Conservation (phyloP, 2,888 invertebrate species). For the Brachycybe producta region DNA sequence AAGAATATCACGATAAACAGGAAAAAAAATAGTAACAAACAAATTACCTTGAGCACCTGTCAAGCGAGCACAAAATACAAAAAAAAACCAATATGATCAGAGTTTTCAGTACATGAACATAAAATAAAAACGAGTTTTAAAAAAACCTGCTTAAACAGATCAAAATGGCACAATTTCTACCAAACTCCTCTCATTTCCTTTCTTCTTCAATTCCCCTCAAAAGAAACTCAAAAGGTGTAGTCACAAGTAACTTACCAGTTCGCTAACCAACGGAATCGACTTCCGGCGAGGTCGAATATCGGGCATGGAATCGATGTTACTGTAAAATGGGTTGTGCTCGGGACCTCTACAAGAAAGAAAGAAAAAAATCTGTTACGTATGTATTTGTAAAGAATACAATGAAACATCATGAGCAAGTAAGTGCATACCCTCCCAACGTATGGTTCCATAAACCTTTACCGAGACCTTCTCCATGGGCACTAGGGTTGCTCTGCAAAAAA, state of each 20-base stretch:
- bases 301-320: conserved; percentile 99
- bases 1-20: too few relatives aligned
- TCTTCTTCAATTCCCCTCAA: too few relatives aligned
- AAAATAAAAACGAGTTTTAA: too few relatives aligned
- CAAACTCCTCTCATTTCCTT: too few relatives aligned
- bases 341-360: conserved; percentile 51
- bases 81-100: conserved; percentile 39
- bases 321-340: conserved; percentile 96
- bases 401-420: neutral
- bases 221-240: conserved; percentile 29
- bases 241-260: conserved; percentile 64
- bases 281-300: conserved; percentile 94
- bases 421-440: conserved; percentile 9
- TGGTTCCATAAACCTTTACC: conserved; percentile 11
- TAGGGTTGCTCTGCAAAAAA: conserved; percentile 10
- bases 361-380: too few relatives aligned
- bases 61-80: conserved; percentile 29
- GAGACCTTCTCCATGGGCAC: conserved; percentile 8
- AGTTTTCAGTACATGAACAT: too few relatives aligned
- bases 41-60: conserved; percentile 35
- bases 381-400: conserved; percentile 23
- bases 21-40: too few relatives aligned
- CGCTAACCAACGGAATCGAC: conserved; percentile 95
- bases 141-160: too few relatives aligned
- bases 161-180: too few relatives aligned